Base-by-base conservation (phyloP, 2,113 vertebrate species). In the Rhagologus leucostigma region DNA sequence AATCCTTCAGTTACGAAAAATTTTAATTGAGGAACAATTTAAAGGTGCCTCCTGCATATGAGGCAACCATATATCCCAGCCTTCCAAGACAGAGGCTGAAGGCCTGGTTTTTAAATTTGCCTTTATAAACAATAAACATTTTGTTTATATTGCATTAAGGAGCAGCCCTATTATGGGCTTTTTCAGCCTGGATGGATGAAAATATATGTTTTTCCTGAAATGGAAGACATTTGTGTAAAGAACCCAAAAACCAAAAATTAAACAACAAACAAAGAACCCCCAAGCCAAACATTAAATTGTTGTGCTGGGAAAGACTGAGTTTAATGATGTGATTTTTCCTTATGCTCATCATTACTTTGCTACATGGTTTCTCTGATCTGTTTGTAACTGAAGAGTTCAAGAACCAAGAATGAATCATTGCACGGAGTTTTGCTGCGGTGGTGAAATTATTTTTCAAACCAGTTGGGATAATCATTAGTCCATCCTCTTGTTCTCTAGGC, bases 171-270 rank as follows among this genome's bases (percentile, higher is more conserved):
- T 33, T 52, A 47, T 32, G 35, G 15, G 33, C 19, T 42, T 87
- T 52, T 74, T 65, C 23, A 57, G 50, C 8, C 52, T 42, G 19
- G 16, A 13, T 46, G 26, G 9, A 13, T 74, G 37, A 77, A 62
- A 80, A 67, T 6, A 2, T 3, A 2, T 19, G 3, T 56, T 69
- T 77, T 67, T 69, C 18, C 22, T 81, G 64, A 57, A 84, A 42
- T 6, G 14, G 24, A 73, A 57, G 23, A 29, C 15, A 76, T 21
- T 7, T 52, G 6, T 60, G 23, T 26, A 37, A 71, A 71, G 78
- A 60, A 10, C 4, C 1, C 8, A 3, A 17, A 70, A 37, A 0
- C 4, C 8, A 49, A 74, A 47, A 23, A 47, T 29, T n/a, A n/a
- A 50, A 17, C 3, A 23, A 18, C 71, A 76, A 64, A 14, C 5